Base-by-base conservation (phyloP, 2,888 invertebrate species). In the Zootermopsis nevadensis region DNA sequence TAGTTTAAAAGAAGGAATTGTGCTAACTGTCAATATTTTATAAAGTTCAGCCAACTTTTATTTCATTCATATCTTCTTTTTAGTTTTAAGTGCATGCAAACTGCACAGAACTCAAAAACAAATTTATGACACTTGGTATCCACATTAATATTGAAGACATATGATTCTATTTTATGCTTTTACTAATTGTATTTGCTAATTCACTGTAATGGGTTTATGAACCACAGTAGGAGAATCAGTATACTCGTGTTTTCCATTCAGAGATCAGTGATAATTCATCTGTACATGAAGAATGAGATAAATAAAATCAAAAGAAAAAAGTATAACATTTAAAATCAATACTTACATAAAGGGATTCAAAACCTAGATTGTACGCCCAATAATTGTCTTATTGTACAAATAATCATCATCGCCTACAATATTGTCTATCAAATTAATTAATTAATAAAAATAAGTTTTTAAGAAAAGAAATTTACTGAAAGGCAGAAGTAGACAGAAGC, bases 401-500 rank as follows among this genome's bases (percentile, higher is more conserved):
- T 60, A 0, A 60, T 67, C 30, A 67, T 69, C 69, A 69, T 19
- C 19, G 69, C 69, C 69, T 10, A 33, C 69, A 33, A 0, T 60
- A 60, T 4, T 69, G 69, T 69, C 2, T 10, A 69, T 27, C 2
- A 69, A 31, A 31, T 69, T 10, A 33, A 33, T 69, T 10, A 33
- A 33, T 69, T 15, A 33, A 27, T 33, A 33, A 69, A 33, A 69
- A 33, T 69, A 12, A 0, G 33, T 33, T 7, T 31, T 33, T 69
- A 69, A 69, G 31, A 24, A 55, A 31, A 24, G 30, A 30, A 77
- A 77, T 27, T 22, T 77, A 38, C n/a, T 77, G 30, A 30, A 77
- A 77, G 77, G 77, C 77, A 77, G 77, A 77, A 77, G 38, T 53
- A 77, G 77, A 77, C 77, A 77, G 38, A 42, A 77, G 55, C 77